These are phyloP conservation scores for Augochlora pura DNA, from an alignment of 1,140 invertebrate genomes.

Conservation along the genomic window DNA sequence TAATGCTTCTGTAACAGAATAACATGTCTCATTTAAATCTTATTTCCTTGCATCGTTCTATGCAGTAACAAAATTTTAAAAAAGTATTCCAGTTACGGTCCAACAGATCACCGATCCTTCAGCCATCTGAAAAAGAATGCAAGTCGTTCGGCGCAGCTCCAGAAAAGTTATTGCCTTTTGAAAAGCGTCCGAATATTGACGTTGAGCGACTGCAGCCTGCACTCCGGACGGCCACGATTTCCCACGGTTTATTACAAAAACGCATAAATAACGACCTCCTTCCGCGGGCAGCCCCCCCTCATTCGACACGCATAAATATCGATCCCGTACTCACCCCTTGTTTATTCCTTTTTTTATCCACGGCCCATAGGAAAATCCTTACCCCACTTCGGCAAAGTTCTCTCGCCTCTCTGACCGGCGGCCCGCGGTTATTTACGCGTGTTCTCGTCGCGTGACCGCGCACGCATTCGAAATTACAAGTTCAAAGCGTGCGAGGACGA, in stretches of 20 bases:
- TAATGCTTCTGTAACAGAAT: no score
- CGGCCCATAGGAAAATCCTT: neutral
- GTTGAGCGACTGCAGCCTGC: no score
- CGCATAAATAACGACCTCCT: neutral
- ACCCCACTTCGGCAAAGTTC: neutral
- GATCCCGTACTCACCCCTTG: constrained; percentile 1
- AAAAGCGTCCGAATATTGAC: no score
- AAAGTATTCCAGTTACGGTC: no score
- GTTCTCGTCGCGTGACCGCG: neutral
- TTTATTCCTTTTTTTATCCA: constrained; percentile 5
- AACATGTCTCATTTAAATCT: no score
- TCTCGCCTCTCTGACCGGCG: neutral
- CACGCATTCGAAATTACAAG: neutral
- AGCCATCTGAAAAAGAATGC: no score
- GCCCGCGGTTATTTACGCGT: neutral
- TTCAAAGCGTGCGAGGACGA: neutral
- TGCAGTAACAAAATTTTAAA: no score
- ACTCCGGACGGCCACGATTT: neutral
- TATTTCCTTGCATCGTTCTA: no score
- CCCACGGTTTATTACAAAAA: neutral
- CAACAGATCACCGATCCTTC: no score
- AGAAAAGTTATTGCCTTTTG: no score
- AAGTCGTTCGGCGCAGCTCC: no score
- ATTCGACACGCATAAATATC: neutral
- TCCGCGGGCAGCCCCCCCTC: neutral